A percentile compares a stretch with the other conserved stretches of the same genome.
Conservation (phyloP, 2,113 vertebrate species). For the Leptobrachium ailaonicum region DNA sequence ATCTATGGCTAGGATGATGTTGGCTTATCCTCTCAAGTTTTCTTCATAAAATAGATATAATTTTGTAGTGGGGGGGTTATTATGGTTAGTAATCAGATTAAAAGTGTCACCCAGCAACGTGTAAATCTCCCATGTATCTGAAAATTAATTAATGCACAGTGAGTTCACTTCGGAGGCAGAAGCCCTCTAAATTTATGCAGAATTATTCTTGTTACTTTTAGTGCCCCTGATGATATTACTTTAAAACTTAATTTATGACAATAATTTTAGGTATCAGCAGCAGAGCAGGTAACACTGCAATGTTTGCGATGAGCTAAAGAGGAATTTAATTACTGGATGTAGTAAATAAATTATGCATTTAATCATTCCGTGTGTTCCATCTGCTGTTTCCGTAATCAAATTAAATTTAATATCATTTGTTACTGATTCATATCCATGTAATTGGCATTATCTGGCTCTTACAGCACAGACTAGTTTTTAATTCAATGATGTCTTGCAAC, state of each 20-base stretch:
- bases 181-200: too few species aligned
- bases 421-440: conserved; percentile 20
- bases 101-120: too few species aligned
- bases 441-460: conserved; percentile 25
- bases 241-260: not conserved
- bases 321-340: conserved; percentile 31
- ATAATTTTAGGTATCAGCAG: not conserved
- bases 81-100: too few species aligned
- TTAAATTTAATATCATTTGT: conserved; percentile 23
- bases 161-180: too few species aligned
- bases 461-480: conserved; percentile 25
- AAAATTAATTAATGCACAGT: too few species aligned
- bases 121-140: too few species aligned
- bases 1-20: too few species aligned
- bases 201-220: too few species aligned
- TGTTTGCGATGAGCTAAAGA: conserved; percentile 14
- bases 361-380: conserved; percentile 33
- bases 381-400: conserved; percentile 29
- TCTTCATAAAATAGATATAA: too few species aligned
- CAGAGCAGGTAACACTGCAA: conserved; percentile 8
- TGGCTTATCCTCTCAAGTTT: too few species aligned
- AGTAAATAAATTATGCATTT: conserved; percentile 47
- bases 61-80: too few species aligned
- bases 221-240: not conserved
- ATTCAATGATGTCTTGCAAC: conserved; percentile 33